Evolutionary conservation across 1,140 invertebrate genomes (phyloP).

Genomic region (Heliconius himera): DNA sequence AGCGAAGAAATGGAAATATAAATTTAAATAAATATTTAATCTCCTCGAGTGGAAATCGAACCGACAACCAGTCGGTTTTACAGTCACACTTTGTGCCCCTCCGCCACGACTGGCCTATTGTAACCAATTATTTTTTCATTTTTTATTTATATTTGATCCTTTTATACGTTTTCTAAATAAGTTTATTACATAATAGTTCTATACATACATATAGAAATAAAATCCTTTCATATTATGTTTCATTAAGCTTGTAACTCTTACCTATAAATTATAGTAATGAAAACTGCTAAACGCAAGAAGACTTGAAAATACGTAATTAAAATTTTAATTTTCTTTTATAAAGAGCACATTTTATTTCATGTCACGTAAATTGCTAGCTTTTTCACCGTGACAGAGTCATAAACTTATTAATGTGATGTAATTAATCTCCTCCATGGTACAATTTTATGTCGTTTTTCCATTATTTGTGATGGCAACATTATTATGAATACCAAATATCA

Average conservation of each 20-base stretch:
- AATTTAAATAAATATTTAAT: too few species aligned
- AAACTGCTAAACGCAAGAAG: conserved; percentile 14
- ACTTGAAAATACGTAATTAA: conserved; percentile 27
- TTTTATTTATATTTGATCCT: too few species aligned
- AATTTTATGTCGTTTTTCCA: conserved; percentile 14
- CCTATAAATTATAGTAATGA: conserved; percentile 8
- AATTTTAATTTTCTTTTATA: conserved; percentile 37
- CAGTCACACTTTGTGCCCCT: too few species aligned
- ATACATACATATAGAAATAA: neutral
- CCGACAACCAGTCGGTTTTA: too few species aligned
- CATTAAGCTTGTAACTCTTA: neutral
- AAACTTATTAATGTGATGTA: conserved; percentile 52
- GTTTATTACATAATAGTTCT: neutral
- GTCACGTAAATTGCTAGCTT: conserved; percentile 51
- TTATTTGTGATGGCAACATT: neutral
- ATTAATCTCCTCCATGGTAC: conserved; percentile 49
- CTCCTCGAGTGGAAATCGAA: too few species aligned
- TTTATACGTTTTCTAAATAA: too few species aligned
- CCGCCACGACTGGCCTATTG: too few species aligned
- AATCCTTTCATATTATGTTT: neutral
- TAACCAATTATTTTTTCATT: too few species aligned
- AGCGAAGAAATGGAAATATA: too few species aligned
- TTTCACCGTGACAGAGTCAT: conserved; percentile 51
- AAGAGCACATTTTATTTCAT: conserved; percentile 46
- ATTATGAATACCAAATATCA: neutral